phyloP scores from a whole-genome alignment of 2,113 vertebrate genomes.

The Thomomys bottae region DNA sequence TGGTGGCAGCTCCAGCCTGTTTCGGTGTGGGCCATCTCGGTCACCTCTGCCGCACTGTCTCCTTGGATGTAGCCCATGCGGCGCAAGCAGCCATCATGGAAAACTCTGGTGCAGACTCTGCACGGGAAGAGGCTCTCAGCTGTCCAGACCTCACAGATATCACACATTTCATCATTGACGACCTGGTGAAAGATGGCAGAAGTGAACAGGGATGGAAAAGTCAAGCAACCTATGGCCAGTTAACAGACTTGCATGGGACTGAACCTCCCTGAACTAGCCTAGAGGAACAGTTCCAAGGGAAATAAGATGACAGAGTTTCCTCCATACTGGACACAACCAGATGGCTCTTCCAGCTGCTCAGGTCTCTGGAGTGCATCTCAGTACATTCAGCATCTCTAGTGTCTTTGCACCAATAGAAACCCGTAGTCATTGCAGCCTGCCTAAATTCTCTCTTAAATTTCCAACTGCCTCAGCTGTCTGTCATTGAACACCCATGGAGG shows the following conservation, averaged over 20 bases:
- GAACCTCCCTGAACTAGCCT: background rate
- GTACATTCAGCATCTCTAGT: background rate
- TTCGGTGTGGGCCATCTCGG: slow-evolving; percentile 91
- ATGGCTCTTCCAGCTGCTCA: background rate
- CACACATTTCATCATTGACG: slow-evolving; percentile 94
- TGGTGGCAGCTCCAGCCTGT: slow-evolving; percentile 98
- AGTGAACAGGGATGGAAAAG: background rate
- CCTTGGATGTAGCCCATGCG: slow-evolving; percentile 94
- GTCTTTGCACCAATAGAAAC: background rate
- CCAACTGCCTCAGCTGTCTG: background rate
- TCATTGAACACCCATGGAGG: background rate
- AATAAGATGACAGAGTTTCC: background rate
- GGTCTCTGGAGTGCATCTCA: background rate
- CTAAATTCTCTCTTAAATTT: background rate
- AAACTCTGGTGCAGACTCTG: slow-evolving; percentile 93
- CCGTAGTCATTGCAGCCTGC: background rate
- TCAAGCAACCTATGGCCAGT: background rate
- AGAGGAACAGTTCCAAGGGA: background rate
- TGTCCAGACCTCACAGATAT: slow-evolving; percentile 98
- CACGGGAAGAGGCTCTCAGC: slow-evolving; percentile 96
- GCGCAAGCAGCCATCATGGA: slow-evolving; percentile 96
- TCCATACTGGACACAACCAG: slow-evolving; percentile 15
- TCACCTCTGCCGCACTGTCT: slow-evolving; percentile 90
- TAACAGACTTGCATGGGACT: background rate
- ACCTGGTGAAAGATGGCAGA: slow-evolving; percentile 84